These are phyloP conservation scores for Emys orbicularis DNA, from an alignment of 2,797 vertebrate genomes.

Conservation along the genomic window DNA sequence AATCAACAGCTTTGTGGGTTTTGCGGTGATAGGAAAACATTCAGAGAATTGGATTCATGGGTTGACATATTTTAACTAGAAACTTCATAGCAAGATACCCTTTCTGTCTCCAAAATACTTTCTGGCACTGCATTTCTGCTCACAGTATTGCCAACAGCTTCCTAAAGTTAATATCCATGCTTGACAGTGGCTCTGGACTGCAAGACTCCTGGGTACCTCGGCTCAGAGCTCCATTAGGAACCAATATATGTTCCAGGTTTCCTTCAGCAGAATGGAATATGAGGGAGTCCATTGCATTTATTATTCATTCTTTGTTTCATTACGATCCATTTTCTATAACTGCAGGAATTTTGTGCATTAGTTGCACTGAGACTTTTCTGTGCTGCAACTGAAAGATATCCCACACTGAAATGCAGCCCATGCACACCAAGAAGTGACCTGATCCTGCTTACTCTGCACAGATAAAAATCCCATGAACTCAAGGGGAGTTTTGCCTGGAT, in stretches of 20 bases:
- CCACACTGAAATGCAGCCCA: background rate
- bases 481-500: background rate
- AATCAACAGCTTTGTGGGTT: background rate
- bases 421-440: background rate
- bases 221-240: background rate
- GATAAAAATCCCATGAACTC: rapidly evolving
- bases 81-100: background rate
- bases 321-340: background rate
- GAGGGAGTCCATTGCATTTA: no score
- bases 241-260: background rate
- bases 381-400: background rate
- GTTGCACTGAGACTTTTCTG: background rate
- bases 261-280: background rate
- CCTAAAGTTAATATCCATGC: rapidly evolving
- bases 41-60: background rate
- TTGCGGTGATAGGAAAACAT: background rate
- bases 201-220: no score
- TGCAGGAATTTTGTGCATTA: background rate
- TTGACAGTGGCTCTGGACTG: rapidly evolving
- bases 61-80: background rate
- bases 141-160: background rate
- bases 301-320: background rate
- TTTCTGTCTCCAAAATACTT: background rate
- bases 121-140: background rate
- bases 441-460: background rate